Base-by-base conservation (phyloP, 2,888 invertebrate species). In the Xiphydria camelus region DNA sequence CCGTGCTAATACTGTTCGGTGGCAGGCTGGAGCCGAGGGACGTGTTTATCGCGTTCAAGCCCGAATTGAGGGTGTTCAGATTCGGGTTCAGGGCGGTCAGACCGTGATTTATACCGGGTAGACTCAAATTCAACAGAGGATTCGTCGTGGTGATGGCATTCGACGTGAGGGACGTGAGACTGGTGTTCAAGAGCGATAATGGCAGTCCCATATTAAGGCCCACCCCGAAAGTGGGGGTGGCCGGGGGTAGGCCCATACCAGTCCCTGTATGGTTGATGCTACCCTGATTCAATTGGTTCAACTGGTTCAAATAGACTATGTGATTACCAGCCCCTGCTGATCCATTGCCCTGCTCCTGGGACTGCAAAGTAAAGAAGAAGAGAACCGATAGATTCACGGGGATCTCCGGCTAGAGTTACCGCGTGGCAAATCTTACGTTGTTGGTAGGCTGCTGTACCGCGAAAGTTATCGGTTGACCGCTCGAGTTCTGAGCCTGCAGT, bases 191-290 rank as follows among this genome's bases (percentile, higher is more conserved):
- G 40, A 75, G 55, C 57, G 75, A 75, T 51, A 75, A 62, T 50
- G 75, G 75, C 65, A 75, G 62, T 72, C 75, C 75, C 75, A 75
- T 75, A 59, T 75, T 75, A 58, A 75, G 75, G 73, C 75, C 75
- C 61, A 75, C 75, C 75, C 75, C 75, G 67, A 75, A 75, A 64
- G 75, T 68, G 70, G 75, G 75, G 75, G 72, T 70, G 72, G 75
- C 73, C 68, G 73, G 73, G 68, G 74, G 74, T 66, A 75, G 70
- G 70, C 75, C 75, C 75, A 75, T 75, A 73, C 74, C 61, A 68
- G 73, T 74, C 72, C 75, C 75, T 37, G 73, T 65, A 54, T 70
- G 62, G 68, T 73, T 73, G 55, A 75, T 66, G 52, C 72, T 65
- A 68, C 72, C 66, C 58, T 75, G 74, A 73, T 73, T 75, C 59